These are phyloP conservation scores for Aleiodes testaceus DNA, from an alignment of 2,888 invertebrate species.

Conservation along the genomic window DNA sequence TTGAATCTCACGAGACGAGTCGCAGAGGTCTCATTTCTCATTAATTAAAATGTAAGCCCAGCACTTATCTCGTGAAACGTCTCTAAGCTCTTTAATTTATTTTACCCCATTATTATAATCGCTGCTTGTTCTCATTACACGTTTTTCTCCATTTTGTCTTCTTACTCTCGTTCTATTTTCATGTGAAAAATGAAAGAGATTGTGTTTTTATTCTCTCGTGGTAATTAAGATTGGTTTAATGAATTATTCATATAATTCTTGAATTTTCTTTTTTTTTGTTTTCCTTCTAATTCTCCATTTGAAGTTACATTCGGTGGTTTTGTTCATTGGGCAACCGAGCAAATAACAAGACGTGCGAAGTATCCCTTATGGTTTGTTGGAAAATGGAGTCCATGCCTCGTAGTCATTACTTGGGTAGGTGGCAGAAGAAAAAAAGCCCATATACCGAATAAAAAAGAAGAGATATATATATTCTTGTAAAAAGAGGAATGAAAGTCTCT, in stretches of 20 bases:
- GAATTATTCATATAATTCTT: too few species aligned
- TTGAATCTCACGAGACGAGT: conserved; percentile 51
- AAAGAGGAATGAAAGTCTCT: conserved; percentile 25
- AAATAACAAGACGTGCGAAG: conserved; percentile 54
- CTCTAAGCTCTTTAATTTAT: conserved; percentile 35
- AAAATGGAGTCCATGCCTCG: conserved; percentile 62
- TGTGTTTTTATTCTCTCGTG: too few species aligned
- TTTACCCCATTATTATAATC: conserved; percentile 29
- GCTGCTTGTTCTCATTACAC: not conserved
- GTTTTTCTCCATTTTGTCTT: conserved; percentile 17
- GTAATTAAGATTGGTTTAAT: too few species aligned
- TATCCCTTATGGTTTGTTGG: conserved; percentile 46
- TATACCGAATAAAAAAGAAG: conserved; percentile 27
- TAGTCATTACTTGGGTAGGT: conserved; percentile 60
- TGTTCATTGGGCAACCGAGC: conserved; percentile 61
- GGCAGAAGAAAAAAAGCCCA: conserved; percentile 51
- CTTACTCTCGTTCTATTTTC: conserved; percentile 31
- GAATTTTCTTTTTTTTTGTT: not conserved
- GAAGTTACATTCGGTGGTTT: conserved; percentile 46
- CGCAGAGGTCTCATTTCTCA: conserved; percentile 49
- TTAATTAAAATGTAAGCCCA: conserved; percentile 44
- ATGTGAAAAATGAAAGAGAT: not conserved
- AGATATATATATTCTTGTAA: not conserved
- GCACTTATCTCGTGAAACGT: conserved; percentile 40
- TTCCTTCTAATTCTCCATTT: not conserved